Evolutionary conservation across 1,140 invertebrate species (phyloP).

Genomic region (Drosophila parabipectinata): DNA sequence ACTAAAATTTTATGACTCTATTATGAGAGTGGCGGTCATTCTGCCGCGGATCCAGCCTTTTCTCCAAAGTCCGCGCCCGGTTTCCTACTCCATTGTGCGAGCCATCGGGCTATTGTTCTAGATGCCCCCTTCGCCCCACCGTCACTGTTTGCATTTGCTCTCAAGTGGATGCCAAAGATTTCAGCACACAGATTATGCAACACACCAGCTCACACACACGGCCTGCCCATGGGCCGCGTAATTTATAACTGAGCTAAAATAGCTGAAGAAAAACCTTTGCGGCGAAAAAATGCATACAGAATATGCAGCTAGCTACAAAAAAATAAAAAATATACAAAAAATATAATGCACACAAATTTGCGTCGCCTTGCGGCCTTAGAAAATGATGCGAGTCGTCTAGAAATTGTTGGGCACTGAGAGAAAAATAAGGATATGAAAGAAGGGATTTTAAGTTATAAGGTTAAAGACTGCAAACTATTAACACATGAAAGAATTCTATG

Average conservation of each 20-base stretch:
- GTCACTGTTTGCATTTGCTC: conserved; percentile 53
- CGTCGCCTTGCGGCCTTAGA: conserved; percentile 44
- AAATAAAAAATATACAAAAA: conserved; percentile 13
- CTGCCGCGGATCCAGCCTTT: conserved; percentile 17
- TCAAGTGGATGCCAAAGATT: conserved; percentile 75
- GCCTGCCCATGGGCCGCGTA: conserved; percentile 61
- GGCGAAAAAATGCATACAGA: conserved; percentile 36
- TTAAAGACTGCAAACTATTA: no score
- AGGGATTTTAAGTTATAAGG: neutral
- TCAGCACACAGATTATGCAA: conserved; percentile 73
- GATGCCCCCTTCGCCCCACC: conserved; percentile 14
- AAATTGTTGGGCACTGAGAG: conserved; percentile 10
- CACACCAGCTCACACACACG: conserved; percentile 40
- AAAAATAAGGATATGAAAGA: neutral
- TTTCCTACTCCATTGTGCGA: conserved; percentile 53
- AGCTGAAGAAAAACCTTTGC: conserved; percentile 63
- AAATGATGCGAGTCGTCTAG: conserved; percentile 20
- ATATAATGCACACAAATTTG: conserved; percentile 74
- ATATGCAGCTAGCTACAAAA: conserved; percentile 12
- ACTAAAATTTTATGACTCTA: conserved; percentile 83
- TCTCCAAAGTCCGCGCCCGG: conserved; percentile 8
- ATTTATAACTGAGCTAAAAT: conserved; percentile 81
- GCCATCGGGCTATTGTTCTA: conserved; percentile 65
- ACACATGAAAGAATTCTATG: no score
- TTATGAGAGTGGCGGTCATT: conserved; percentile 78